These are phyloP conservation scores for Telenomus remus DNA, from an alignment of 1,140 invertebrate genomes.

Conservation along the genomic window DNA sequence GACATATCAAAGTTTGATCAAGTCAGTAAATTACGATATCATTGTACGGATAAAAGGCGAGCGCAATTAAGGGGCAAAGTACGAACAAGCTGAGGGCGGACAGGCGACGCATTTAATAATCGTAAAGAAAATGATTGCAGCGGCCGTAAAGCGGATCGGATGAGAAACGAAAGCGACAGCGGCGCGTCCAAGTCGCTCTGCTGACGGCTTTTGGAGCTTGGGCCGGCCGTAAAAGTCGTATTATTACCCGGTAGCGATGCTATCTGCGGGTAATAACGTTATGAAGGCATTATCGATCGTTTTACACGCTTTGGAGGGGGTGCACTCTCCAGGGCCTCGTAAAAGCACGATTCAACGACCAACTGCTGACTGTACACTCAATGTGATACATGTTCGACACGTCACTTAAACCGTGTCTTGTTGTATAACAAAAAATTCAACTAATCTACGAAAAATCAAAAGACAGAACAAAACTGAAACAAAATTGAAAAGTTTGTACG, in stretches of 20 bases:
- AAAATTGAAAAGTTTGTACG: no score
- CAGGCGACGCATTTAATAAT: constrained; percentile 20
- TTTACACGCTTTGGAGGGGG: constrained; percentile 69
- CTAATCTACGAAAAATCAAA: no score
- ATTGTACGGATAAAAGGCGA: neutral
- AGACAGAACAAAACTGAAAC: no score
- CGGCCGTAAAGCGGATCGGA: constrained; percentile 10
- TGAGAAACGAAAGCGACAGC: constrained; percentile 22
- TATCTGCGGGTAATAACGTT: constrained; percentile 68
- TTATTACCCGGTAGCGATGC: constrained; percentile 68
- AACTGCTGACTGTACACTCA: constrained; percentile 7
- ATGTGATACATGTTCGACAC: constrained; percentile 30
- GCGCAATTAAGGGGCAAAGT: constrained; percentile 13
- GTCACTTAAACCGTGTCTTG: constrained; percentile 19
- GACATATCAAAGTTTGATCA: constrained; percentile 13
- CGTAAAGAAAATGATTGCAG: constrained; percentile 12
- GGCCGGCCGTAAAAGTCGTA: constrained; percentile 66
- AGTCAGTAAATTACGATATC: constrained; percentile 15
- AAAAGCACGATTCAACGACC: constrained; percentile 54
- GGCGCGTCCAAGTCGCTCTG: constrained; percentile 1
- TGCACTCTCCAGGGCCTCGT: constrained; percentile 58
- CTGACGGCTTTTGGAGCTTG: constrained; percentile 17
- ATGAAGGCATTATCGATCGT: constrained; percentile 70
- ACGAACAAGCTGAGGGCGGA: neutral
- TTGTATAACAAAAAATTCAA: no score